Base-by-base conservation (phyloP, 2,113 vertebrate species). In the Tyto alba region DNA sequence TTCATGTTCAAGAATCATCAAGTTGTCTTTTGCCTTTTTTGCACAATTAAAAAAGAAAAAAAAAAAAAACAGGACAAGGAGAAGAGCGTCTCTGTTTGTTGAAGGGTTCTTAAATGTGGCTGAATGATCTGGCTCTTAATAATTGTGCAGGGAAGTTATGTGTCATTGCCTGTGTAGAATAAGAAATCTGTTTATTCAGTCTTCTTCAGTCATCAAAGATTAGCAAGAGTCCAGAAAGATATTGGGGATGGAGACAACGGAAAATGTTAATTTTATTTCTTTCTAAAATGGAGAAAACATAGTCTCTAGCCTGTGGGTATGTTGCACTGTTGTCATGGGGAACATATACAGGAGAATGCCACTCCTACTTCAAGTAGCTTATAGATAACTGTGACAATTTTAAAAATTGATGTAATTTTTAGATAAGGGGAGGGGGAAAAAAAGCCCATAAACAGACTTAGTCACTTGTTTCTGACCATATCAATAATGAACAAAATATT, bases 391-490 rank as follows among this genome's bases (percentile, higher is more conserved):
- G 15, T 6, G 16, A 20, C 7, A 52, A 4, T 76, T 68, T 29
- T 3, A 17, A 29, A 32, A 30, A 79, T 48, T 1, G 38, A 0
- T 40, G 0, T 6, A 16, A 1, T 3, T 71, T 90, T 72, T 83
- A 29, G 11, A 6, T 26, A n/a, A n/a, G n/a, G 10, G 7, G 27
- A 16, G 32, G 7, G 5, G 9, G 3, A 3, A 3, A 1, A 41
- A 29, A 36, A 66, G 11, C 2, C 8, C 1, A 3, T 60, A 8
- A 75, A 34, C 9, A 52, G 34, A 45, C 6, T 52, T 67, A 36
- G 27, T 41, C 1, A 32, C 23, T 60, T 47, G 6, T 17, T 66
- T 82, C 62, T 85, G 9, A 52, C 4, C 4, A 48, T 10, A 7
- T 48, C 16, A 85, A 36, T 78, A 82, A 77, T 13, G 22, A 82